Conservation (phyloP, 2,888 invertebrate species). For the Drosophila imparisetae region DNA sequence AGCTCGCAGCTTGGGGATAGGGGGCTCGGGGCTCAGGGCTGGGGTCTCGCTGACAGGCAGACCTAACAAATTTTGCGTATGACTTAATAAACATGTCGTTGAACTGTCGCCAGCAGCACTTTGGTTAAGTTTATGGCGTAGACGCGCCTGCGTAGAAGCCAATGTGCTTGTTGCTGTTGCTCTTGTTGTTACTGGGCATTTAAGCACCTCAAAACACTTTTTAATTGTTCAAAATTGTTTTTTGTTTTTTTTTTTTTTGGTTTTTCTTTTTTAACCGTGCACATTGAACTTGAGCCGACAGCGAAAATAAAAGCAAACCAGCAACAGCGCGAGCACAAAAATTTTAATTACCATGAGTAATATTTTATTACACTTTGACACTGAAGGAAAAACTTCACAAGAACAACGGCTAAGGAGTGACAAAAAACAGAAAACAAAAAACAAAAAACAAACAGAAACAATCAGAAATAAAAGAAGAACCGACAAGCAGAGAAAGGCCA, state of each 20-base stretch:
- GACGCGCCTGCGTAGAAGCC: conserved; percentile 57
- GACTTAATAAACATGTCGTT: conserved; percentile 80
- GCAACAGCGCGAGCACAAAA: conserved; percentile 52
- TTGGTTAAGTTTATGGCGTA: conserved; percentile 61
- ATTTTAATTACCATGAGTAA: conserved; percentile 80
- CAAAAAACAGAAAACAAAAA: background rate
- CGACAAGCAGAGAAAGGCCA: conserved; percentile 11
- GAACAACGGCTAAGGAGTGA: conserved; percentile 45
- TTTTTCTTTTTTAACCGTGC: conserved; percentile 48
- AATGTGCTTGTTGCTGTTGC: conserved; percentile 21
- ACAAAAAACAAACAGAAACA: conserved; percentile 3
- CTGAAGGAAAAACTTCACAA: conserved; percentile 74
- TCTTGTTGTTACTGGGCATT: conserved; percentile 42
- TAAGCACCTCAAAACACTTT: conserved; percentile 76
- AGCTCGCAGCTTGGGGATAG: background rate
- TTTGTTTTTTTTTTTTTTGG: conserved; percentile 6
- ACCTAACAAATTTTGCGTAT: conserved; percentile 71
- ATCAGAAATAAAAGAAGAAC: conserved; percentile 13
- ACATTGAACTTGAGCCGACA: conserved; percentile 81
- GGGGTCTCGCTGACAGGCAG: conserved; percentile 25
- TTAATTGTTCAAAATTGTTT: conserved; percentile 65
- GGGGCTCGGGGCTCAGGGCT: background rate
- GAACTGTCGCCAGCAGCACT: conserved; percentile 72
- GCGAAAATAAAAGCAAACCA: conserved; percentile 51
- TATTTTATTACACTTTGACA: conserved; percentile 80